phyloP scores from a whole-genome alignment of 2,888 invertebrate genomes.

The Megaustenia siamemsis region DNA sequence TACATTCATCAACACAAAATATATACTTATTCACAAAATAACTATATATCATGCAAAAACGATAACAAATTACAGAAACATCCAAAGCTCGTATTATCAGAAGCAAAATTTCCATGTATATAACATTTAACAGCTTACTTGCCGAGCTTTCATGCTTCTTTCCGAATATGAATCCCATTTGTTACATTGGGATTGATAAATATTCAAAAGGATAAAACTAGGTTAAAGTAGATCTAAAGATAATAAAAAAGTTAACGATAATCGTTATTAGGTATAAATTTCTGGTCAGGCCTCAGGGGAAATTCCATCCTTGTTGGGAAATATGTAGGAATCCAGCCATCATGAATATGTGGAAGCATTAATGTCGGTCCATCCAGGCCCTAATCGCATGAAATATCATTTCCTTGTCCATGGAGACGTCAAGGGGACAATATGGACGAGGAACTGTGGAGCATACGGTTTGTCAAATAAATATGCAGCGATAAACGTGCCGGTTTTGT shows the following conservation, averaged over 20 bases:
- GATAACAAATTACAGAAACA: neutral
- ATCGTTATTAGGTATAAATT: slow-evolving; percentile 49
- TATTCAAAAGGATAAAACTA: slow-evolving; percentile 35
- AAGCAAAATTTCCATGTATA: neutral
- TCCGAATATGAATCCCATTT: slow-evolving; percentile 20
- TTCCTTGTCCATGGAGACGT: slow-evolving; percentile 25
- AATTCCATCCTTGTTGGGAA: slow-evolving; percentile 20
- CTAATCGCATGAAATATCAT: slow-evolving; percentile 41
- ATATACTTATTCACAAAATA: neutral
- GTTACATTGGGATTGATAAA: slow-evolving; percentile 22
- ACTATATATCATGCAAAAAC: neutral
- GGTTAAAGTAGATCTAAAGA: slow-evolving; percentile 28
- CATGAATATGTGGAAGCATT: slow-evolving; percentile 32
- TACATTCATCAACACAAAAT: neutral
- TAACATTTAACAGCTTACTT: neutral
- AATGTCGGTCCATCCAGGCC: neutral
- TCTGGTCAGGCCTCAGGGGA: slow-evolving; percentile 24
- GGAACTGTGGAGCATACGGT: slow-evolving; percentile 17
- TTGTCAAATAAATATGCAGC: slow-evolving; percentile 35
- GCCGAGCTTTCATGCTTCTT: neutral
- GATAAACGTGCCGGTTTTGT: slow-evolving; percentile 24
- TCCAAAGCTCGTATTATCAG: neutral
- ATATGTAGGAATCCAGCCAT: neutral
- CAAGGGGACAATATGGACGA: neutral
- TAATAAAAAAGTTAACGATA: slow-evolving; percentile 28